Evolutionary conservation across 2,113 vertebrate species (phyloP), one percentile per base, ranked within the genome.

Genomic region (Hystrix brachyura): DNA sequence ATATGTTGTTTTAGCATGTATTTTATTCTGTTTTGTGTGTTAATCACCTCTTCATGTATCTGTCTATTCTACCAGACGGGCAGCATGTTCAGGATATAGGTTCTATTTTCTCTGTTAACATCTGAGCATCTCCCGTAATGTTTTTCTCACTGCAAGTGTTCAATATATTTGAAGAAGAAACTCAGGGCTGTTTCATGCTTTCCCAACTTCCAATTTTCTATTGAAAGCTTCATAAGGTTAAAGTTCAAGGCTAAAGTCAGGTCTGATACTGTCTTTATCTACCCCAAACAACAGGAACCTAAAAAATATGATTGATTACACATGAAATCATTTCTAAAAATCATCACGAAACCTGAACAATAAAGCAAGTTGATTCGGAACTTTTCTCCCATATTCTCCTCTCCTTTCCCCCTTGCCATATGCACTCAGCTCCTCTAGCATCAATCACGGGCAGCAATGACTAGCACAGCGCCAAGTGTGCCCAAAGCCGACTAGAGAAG

Each of bases 401-500:
- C 57, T 13, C 85, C 94, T 80, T 91, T 91, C 32, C 80, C 14
- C 90, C 55, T 90, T 92, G 62, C 60, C 64, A 87, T 27, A 78
- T 87, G 55, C 2, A 17, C 79, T 94, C 12, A 89, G 23, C 21
- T 94, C 46, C 55, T 87, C 69, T 5, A 86, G 25, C 19, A 86
- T 57, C 48, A 0, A 0, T 71, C 34, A 88, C 51, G 53, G 57
- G n/a, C 0, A 2, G n/a, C 60, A 95, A 89, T 86, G 65, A 74
- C 32, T 81, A 48, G 59, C 88, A 94, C n/a, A 43, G 60, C 94
- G 57, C 57, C 32, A 38, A 87, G 38, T 55, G 67, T 90, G 78
- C 94, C 32, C 25, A 95, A 97, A 97, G 48, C 6, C 59, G 94
- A 34, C 3, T 65, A 57, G 87, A 89, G 60, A 72, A 81, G 71